A percentile compares a stretch with the other conserved stretches of the same genome.
Conservation (phyloP, 2,113 vertebrate species). For the Tyrannus savana region DNA sequence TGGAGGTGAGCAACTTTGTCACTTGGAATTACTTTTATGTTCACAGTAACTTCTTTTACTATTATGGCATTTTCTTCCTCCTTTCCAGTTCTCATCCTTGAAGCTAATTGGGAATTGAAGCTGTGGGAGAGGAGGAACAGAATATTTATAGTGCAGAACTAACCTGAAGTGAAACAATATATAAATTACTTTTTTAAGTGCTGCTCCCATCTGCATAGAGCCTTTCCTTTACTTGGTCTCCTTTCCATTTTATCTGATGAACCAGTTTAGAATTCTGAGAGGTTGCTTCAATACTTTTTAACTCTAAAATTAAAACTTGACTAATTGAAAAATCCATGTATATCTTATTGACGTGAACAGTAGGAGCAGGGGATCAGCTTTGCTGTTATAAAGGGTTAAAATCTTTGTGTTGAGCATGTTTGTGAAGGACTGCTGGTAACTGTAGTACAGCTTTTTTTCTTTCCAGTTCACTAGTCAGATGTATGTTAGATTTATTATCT, state of each 20-base stretch:
- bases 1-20: background rate
- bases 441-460: slow-evolving; percentile 64
- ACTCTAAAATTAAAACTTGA: background rate
- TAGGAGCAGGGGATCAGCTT: background rate
- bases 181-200: background rate
- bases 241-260: background rate
- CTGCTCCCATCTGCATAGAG: background rate
- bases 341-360: background rate
- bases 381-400: slow-evolving; percentile 70
- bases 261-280: background rate
- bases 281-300: background rate
- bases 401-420: slow-evolving; percentile 57
- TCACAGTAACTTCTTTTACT: background rate
- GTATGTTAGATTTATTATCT: slow-evolving; percentile 95
- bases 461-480: slow-evolving; percentile 84
- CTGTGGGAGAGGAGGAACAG: background rate
- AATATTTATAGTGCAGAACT: background rate
- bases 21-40: background rate
- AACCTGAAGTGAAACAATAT: background rate
- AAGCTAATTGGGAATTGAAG: background rate
- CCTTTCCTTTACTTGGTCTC: background rate
- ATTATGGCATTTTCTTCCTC: background rate
- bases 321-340: background rate
- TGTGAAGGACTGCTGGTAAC: slow-evolving; percentile 63
- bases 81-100: background rate